These are phyloP conservation scores for Paragorgia papillata DNA, from an alignment of 92 coral and sea anemone genomes.

Conservation along the genomic window DNA sequence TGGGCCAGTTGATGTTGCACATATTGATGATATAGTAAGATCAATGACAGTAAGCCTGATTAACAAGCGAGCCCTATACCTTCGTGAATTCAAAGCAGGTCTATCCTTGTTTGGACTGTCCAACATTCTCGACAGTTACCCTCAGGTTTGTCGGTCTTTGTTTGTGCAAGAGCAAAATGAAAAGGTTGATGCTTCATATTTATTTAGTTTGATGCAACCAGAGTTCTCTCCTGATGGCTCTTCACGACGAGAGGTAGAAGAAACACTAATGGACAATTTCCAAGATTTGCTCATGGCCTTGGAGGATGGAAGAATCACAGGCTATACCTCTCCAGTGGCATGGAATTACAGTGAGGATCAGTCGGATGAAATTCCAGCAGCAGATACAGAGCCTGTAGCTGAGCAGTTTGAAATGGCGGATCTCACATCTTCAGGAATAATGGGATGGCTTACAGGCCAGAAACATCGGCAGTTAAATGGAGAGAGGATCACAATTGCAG, in stretches of 20 bases:
- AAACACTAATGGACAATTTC: conserved; percentile 29
- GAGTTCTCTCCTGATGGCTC: conserved; percentile 11
- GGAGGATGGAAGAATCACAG: conserved; percentile 13
- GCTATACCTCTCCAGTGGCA: conserved; percentile 23
- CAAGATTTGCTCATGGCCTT: conserved; percentile 23
- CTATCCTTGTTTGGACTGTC: conserved; percentile 6
- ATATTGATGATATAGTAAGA: conserved; percentile 15
- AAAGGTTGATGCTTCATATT: conserved; percentile 33
- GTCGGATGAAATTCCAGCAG: not conserved
- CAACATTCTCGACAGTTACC: not conserved
- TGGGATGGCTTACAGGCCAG: conserved; percentile 40
- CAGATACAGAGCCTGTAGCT: too few relatives aligned
- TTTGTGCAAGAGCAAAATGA: conserved; percentile 5
- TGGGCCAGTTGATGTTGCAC: conserved; percentile 18
- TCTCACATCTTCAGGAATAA: conserved; percentile 25
- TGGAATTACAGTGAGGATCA: conserved; percentile 19
- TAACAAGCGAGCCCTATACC: conserved; percentile 19
- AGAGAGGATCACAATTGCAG: not conserved
- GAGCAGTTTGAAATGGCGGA: conserved; percentile 7
- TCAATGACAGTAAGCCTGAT: conserved; percentile 11
- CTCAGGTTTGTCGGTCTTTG: conserved; percentile 2
- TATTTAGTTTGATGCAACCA: conserved; percentile 17
- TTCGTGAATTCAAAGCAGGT: conserved; percentile 36
- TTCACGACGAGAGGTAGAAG: conserved; percentile 5
- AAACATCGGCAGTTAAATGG: conserved; percentile 9